Evolutionary conservation across 2,113 vertebrate genomes (phyloP).

Genomic region (Catharus fuscescens): DNA sequence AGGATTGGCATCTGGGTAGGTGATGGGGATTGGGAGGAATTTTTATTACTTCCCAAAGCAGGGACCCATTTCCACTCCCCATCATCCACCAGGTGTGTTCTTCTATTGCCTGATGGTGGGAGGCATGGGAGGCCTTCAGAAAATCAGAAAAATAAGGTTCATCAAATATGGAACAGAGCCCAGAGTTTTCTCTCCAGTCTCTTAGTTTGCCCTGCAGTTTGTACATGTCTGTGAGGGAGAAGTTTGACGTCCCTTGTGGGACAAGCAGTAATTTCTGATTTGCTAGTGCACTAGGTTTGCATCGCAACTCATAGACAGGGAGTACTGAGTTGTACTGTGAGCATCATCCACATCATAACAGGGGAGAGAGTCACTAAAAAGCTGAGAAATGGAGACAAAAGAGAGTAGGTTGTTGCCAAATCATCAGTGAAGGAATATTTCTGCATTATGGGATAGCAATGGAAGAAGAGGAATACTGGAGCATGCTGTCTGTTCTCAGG

Average conservation of each 20-base stretch:
- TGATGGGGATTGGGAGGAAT: neutral
- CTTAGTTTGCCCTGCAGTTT: neutral
- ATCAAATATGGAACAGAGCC: neutral
- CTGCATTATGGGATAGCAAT: neutral
- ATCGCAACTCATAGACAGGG: neutral
- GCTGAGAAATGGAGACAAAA: neutral
- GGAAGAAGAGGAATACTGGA: neutral
- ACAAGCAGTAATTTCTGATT: neutral
- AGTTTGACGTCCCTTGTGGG: neutral
- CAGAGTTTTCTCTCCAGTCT: neutral
- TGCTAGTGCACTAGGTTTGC: neutral
- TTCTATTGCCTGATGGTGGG: neutral
- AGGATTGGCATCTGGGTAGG: neutral
- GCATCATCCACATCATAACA: neutral
- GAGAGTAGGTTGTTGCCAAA: neutral
- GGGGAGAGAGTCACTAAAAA: neutral
- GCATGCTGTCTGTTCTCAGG: neutral
- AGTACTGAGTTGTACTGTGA: neutral
- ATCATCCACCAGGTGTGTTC: neutral
- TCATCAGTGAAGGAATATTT: neutral
- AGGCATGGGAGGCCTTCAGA: neutral
- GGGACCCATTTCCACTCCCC: neutral
- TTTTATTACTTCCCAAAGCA: neutral
- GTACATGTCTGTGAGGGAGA: neutral
- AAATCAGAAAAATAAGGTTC: neutral